Evolutionary conservation across 2,888 invertebrate genomes (phyloP).

Genomic region (Amiota communis): DNA sequence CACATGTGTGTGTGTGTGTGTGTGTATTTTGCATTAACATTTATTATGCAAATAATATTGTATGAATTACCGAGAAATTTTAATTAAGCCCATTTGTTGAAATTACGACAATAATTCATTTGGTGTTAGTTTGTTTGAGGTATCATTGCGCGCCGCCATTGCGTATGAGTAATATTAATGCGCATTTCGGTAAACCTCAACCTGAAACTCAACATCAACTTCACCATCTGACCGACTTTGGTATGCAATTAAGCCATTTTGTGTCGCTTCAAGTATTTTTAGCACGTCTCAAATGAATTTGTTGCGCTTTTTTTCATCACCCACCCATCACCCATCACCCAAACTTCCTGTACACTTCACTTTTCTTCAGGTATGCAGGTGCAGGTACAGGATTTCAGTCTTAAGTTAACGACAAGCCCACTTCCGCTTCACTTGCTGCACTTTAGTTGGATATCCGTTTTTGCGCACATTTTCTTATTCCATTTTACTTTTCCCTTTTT

Average conservation of each 20-base stretch:
- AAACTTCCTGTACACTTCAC: background rate
- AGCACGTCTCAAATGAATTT: background rate
- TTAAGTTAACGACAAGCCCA: background rate
- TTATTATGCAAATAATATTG: constrained; percentile 18
- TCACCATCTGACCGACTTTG: no score
- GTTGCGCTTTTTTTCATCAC: background rate
- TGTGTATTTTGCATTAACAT: background rate
- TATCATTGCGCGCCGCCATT: background rate
- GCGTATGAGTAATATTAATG: constrained; percentile 10
- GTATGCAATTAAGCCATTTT: background rate
- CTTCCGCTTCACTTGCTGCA: constrained; percentile 14
- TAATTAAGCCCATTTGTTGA: constrained; percentile 11
- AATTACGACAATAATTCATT: constrained; percentile 13
- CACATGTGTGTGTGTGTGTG: background rate
- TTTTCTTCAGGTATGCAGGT: background rate
- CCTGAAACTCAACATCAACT: no score
- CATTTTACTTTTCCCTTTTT: background rate
- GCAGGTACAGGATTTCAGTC: background rate
- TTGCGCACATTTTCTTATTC: constrained; percentile 6
- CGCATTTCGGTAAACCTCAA: no score
- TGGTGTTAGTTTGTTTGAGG: constrained; percentile 1
- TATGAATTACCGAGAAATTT: constrained; percentile 2
- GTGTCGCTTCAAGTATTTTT: background rate
- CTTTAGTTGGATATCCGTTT: constrained; percentile 19
- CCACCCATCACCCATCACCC: background rate